Conservation (phyloP, 2,888 invertebrate genomes). For the Melitaea athalia region DNA sequence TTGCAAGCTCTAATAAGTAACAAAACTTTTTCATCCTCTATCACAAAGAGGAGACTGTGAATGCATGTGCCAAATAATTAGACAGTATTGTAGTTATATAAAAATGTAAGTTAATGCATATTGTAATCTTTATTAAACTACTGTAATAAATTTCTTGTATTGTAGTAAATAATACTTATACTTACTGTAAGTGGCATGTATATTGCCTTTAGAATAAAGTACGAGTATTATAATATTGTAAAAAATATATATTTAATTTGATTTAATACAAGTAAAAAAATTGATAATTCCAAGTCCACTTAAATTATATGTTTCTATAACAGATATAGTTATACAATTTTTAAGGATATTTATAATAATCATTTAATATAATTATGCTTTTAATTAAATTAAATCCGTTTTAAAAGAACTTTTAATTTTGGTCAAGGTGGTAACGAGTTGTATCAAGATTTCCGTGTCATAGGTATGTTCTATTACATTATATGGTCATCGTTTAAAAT, state of each 20-base stretch:
- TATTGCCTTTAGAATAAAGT: constrained; percentile 7
- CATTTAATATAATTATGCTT: neutral
- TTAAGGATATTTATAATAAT: neutral
- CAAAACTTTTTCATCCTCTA: constrained; percentile 24
- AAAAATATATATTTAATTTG: neutral
- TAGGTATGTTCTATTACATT: neutral
- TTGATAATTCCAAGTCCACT: too few relatives aligned
- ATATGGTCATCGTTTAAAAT: too few relatives aligned
- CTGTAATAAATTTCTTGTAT: constrained; percentile 1
- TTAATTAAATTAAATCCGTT: neutral
- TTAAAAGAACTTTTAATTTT: neutral
- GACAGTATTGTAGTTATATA: constrained; percentile 39
- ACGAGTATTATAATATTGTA: neutral
- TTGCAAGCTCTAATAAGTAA: constrained; percentile 14
- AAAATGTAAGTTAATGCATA: constrained; percentile 29
- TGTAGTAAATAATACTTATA: neutral
- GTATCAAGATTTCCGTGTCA: neutral
- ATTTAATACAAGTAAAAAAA: neutral
- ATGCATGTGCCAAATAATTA: constrained; percentile 64
- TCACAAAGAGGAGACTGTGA: constrained; percentile 51
- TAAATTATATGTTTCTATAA: too few relatives aligned
- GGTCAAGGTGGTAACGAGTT: neutral
- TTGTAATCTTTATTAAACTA: constrained; percentile 5
- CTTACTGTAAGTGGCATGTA: constrained; percentile 6
- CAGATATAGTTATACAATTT: too few relatives aligned